Base-by-base conservation (phyloP, 2,113 vertebrate genomes). In the Oplegnathus fasciatus region DNA sequence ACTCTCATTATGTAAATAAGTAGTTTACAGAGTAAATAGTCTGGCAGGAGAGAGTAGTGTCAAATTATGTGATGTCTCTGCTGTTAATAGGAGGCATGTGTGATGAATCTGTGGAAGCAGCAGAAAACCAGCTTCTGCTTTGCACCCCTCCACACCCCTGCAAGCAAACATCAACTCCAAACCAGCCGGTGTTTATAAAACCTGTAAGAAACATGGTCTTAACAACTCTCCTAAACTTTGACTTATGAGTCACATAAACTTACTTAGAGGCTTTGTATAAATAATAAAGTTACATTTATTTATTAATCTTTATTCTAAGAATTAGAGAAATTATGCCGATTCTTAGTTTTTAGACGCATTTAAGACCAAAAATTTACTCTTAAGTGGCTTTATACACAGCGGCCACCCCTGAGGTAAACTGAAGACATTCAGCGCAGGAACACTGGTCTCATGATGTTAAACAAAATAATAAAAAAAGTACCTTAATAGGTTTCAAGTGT, bases 61-160 rank as follows among this genome's bases (percentile, higher is more conserved):
- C 46, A 65, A 67, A 46, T n/a, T n/a, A n/a, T n/a, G n/a, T 42
- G 64, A 61, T 20, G 67, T 78, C 26, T 70, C 46, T n/a, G n/a
- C n/a, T n/a, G n/a, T n/a, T n/a, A n/a, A n/a, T n/a, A n/a, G n/a
- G n/a, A n/a, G n/a, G n/a, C n/a, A n/a, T n/a, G n/a, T n/a, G n/a
- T n/a, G n/a, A 46, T 37, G 44, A 64, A 50, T 76, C 22, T 79
- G 78, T 66, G 75, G 20, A 30, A 70, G 46, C 57, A 66, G 67
- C 18, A 83, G 66, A 78, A 55, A 81, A 66, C n/a, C n/a, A n/a
- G n/a, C n/a, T n/a, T n/a, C n/a, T n/a, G n/a, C n/a, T n/a, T n/a
- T n/a, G n/a, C n/a, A n/a, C n/a, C n/a, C n/a, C n/a, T n/a, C n/a
- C n/a, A n/a, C n/a, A n/a, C n/a, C n/a, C n/a, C n/a, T n/a, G n/a